Base-by-base conservation (phyloP, 2,797 vertebrate species). In the Pangasius macronema region DNA sequence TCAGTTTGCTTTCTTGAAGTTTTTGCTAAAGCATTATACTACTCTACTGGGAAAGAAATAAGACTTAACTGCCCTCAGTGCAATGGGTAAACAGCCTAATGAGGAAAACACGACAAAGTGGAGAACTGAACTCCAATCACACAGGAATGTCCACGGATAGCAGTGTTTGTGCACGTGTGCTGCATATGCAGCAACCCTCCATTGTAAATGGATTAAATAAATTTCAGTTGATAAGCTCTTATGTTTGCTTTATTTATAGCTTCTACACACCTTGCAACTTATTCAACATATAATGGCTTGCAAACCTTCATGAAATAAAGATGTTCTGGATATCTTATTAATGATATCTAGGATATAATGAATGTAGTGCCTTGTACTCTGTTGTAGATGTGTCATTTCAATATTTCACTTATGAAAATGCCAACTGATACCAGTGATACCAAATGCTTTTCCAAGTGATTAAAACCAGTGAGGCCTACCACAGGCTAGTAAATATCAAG, bases 11-110 rank as follows among this genome's bases (percentile, higher is more conserved):
- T 87, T 85, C 57, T 79, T 59, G n/a, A 85, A 67, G 39, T 84
- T 87, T 53, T 88, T 81, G 51, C 63, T 85, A 70, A 85, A 87
- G 63, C 49, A 76, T 83, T 30, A 65, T 81, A 83, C 16, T 67
- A 42, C 22, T 83, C 39, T 67, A 67, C n/a, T 27, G 63, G 46
- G 42, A 82, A 65, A 75, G 36, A 68, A 73, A 86, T 22, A 86
- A 22, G 30, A 67, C 59, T 83, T 65, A 27, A 80, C 18, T 36
- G 9, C 53, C 30, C 53, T 61, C 55, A 61, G 79, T 81, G 79
- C 79, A 27, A 4, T 39, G 79, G 53, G 30, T 57, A 57, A 80
- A 24, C 30, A 76, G 73, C 46, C 73, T 16, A 68, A 53, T 33
- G 16, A 57, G 68, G 36, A 81, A 77, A 67, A 79, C 59, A 0